Conservation (phyloP, 2,113 vertebrate species). For the Peucedramus taeniatus region DNA sequence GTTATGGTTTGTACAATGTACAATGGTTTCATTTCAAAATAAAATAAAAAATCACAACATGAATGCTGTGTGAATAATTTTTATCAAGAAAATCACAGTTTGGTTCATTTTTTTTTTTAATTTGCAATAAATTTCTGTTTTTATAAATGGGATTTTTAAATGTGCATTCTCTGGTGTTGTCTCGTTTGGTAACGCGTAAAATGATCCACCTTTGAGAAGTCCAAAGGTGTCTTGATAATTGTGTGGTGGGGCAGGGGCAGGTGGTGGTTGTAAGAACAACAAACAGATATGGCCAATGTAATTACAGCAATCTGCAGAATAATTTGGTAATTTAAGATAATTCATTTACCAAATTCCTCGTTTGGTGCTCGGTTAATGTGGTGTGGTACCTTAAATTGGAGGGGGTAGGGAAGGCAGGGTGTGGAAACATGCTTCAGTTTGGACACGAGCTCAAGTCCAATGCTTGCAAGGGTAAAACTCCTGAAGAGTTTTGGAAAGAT, state of each 20-base stretch:
- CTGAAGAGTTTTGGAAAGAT: neutral
- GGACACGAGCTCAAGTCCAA: fast-evolving
- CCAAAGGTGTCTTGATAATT: neutral
- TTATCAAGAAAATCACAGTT: neutral
- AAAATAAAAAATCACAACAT: constrained; percentile 76
- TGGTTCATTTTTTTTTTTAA: neutral
- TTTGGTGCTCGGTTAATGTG: fast-evolving
- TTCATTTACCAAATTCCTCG: neutral
- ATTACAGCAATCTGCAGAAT: neutral
- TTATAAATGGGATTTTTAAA: neutral
- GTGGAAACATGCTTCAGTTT: neutral
- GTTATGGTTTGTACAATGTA: constrained; percentile 96
- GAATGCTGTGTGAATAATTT: constrained; percentile 23
- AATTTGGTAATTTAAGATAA: neutral
- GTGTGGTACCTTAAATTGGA: neutral
- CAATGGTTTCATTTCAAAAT: constrained; percentile 84
- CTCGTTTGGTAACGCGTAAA: neutral
- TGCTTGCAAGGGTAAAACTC: neutral
- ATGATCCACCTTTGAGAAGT: neutral
- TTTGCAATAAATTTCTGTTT: constrained; percentile 18
- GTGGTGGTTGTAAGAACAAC: neutral
- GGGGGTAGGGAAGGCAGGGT: neutral
- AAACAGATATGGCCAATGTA: neutral
- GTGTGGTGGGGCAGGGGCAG: neutral
- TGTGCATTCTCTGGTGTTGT: neutral